Conservation (phyloP, 1,140 invertebrate species). For the Caerostris extrusa region DNA sequence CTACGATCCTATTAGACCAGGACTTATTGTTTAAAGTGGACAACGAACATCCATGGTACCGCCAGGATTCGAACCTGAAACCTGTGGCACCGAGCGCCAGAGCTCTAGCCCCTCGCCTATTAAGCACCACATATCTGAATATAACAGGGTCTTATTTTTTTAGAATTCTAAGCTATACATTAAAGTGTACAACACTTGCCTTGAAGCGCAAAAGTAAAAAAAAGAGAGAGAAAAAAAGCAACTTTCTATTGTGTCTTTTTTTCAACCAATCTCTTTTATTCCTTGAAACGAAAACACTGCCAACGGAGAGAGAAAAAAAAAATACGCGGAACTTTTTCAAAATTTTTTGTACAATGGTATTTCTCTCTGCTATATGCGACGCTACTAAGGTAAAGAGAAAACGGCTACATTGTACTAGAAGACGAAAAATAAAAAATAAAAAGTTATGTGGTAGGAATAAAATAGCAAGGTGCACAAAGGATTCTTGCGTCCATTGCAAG, state of each 20-base stretch:
- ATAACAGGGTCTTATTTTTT: no score
- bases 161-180: neutral
- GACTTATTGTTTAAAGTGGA: no score
- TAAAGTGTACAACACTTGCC: neutral
- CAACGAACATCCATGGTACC: no score
- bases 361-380: neutral
- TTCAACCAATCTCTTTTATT: conserved; percentile 16
- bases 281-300: neutral
- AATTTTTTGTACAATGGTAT: neutral
- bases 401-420: neutral
- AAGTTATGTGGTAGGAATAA: neutral
- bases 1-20: no score
- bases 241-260: neutral
- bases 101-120: no score
- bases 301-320: neutral
- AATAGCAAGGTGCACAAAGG: neutral
- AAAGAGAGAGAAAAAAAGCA: neutral
- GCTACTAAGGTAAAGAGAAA: neutral
- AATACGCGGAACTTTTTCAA: neutral
- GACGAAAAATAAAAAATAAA: neutral
- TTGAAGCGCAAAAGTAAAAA: neutral
- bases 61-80: no score
- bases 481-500: neutral
- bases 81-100: no score
- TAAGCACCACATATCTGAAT: no score